phyloP scores from a whole-genome alignment of 2,888 invertebrate species.

The Apeira syringaria region DNA sequence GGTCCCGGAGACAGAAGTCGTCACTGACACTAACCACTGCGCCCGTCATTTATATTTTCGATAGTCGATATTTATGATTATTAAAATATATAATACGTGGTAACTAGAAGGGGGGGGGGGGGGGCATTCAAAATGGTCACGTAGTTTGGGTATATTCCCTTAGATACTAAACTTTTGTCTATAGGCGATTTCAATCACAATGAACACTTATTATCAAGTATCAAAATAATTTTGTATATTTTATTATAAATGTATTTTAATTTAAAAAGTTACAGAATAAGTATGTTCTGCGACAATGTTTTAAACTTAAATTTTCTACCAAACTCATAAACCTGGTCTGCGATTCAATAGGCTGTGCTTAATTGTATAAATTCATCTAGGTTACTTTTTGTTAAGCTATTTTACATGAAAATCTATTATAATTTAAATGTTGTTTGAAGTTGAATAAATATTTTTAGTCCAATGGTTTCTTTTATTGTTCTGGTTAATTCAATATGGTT shows the following conservation, averaged over 20 bases:
- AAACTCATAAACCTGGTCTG: conserved; percentile 69
- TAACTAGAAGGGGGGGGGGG: too few species aligned
- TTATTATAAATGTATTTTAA: conserved; percentile 19
- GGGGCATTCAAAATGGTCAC: too few species aligned
- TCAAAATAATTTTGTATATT: conserved; percentile 14
- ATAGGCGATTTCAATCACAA: too few species aligned
- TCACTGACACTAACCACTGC: too few species aligned
- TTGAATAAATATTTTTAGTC: conserved; percentile 54
- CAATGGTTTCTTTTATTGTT: neutral
- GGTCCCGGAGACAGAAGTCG: too few species aligned
- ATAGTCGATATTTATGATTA: too few species aligned
- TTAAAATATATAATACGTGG: too few species aligned
- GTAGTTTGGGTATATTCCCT: too few species aligned
- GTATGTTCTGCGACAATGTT: conserved; percentile 12
- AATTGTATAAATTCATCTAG: conserved; percentile 53
- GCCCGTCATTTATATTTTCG: too few species aligned
- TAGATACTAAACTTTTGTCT: too few species aligned
- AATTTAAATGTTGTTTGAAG: conserved; percentile 51
- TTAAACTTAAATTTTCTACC: conserved; percentile 36
- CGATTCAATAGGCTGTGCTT: conserved; percentile 81
- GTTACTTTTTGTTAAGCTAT: conserved; percentile 40
- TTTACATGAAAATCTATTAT: conserved; percentile 43
- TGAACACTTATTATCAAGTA: too few species aligned
- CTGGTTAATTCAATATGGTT: too few species aligned
- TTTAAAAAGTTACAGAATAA: conserved; percentile 16